Evolutionary conservation across 2,888 invertebrate genomes (phyloP).

Genomic region (Cephus nigrinus): DNA sequence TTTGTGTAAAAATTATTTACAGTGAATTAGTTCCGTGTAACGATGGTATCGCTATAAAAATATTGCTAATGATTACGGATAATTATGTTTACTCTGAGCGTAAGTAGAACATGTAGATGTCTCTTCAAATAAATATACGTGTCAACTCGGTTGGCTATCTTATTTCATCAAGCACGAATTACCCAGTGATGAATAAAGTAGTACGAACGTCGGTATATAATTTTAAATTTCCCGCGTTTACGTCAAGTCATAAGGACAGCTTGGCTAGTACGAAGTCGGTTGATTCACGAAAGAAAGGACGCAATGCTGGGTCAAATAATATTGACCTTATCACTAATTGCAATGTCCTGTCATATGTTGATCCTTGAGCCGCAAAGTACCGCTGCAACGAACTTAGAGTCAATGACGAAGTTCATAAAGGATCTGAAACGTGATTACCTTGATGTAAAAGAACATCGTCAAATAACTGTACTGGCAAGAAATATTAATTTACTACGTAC

Average conservation of each 20-base stretch:
- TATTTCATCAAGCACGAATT: not conserved
- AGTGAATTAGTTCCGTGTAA: not conserved
- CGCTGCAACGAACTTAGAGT: not conserved
- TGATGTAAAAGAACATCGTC: not conserved
- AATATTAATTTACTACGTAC: not conserved
- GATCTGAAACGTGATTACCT: not conserved
- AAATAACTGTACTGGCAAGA: not conserved
- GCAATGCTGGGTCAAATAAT: not conserved
- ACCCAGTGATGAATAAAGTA: not conserved
- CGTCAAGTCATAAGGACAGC: not conserved
- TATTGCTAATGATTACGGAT: not conserved
- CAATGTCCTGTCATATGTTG: not conserved
- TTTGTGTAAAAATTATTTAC: not conserved
- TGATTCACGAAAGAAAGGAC: not conserved
- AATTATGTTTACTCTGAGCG: not conserved
- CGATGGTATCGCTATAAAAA: not conserved
- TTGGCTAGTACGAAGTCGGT: not conserved
- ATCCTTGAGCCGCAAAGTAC: not conserved
- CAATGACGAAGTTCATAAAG: not conserved
- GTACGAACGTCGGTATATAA: not conserved
- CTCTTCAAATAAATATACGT: not conserved
- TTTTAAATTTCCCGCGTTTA: not conserved
- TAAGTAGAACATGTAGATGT: not conserved
- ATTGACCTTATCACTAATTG: not conserved
- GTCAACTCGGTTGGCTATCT: not conserved